Evolutionary conservation across 2,797 vertebrate species (phyloP).

Genomic region (Setipinna tenuifilis): DNA sequence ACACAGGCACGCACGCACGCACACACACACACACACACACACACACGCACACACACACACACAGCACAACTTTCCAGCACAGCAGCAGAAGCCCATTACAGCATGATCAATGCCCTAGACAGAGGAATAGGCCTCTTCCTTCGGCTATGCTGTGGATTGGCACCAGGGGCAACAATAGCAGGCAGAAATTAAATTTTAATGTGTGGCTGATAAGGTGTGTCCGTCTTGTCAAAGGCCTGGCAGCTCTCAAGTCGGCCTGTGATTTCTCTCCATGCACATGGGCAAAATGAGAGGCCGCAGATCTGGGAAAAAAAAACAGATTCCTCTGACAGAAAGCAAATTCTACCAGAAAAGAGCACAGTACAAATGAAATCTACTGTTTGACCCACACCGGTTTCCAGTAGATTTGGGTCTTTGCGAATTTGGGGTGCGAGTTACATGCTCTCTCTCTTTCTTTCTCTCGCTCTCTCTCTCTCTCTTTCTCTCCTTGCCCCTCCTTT

Average conservation of each 20-base stretch:
- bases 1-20: background rate
- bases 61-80: slow-evolving; percentile 18
- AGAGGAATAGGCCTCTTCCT: slow-evolving; percentile 36
- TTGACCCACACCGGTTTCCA: background rate
- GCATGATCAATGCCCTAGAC: slow-evolving; percentile 52
- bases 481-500: background rate
- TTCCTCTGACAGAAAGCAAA: background rate
- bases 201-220: slow-evolving; percentile 55
- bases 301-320: background rate
- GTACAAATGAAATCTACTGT: background rate
- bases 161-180: slow-evolving; percentile 47
- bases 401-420: background rate
- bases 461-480: background rate
- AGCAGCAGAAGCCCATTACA: slow-evolving; percentile 52
- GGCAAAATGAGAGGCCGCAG: background rate
- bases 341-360: background rate
- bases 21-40: slow-evolving; percentile 14
- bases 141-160: slow-evolving; percentile 35
- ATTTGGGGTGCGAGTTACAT: background rate
- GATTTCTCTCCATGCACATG: slow-evolving; percentile 30
- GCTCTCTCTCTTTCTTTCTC: background rate
- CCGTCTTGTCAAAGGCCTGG: slow-evolving; percentile 43
- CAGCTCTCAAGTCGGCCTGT: slow-evolving; percentile 35
- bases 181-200: slow-evolving; percentile 56
- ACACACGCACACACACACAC: slow-evolving; percentile 17